These are phyloP conservation scores for Phrynosoma platyrhinos DNA, from an alignment of 2,113 vertebrate genomes.

Conservation along the genomic window DNA sequence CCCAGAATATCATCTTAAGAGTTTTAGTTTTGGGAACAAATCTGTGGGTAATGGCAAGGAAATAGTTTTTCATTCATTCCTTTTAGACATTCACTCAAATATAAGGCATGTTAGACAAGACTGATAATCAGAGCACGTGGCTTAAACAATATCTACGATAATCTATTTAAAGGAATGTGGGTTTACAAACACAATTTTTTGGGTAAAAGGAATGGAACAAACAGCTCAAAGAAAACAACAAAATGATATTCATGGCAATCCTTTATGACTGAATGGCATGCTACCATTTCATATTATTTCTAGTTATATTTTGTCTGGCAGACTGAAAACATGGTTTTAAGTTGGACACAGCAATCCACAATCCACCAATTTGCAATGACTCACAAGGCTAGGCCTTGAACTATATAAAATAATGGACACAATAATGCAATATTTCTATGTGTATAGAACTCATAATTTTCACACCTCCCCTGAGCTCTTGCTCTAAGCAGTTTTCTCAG, in stretches of 20 bases:
- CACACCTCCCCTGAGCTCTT: background rate
- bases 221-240: background rate
- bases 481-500: background rate
- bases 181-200: slow-evolving; percentile 13
- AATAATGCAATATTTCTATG: background rate
- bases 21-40: slow-evolving; percentile 44
- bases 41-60: slow-evolving; percentile 59
- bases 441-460: background rate
- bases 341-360: background rate
- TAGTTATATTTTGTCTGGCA: slow-evolving; percentile 3
- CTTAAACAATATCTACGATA: slow-evolving; percentile 48
- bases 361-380: slow-evolving; percentile 21
- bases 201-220: background rate
- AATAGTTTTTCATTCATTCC: slow-evolving; percentile 46
- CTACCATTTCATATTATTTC: background rate
- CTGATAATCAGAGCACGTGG: slow-evolving; percentile 41
- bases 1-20: slow-evolving; percentile 32
- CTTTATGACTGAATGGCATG: background rate
- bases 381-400: slow-evolving; percentile 3
- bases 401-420: background rate
- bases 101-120: slow-evolving; percentile 52
- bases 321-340: background rate
- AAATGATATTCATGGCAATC: background rate
- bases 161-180: slow-evolving; percentile 23
- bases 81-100: slow-evolving; percentile 66